These are phyloP conservation scores for Caenorhabditis panamensis DNA, from an alignment of 2,888 invertebrate species.

Conservation along the genomic window DNA sequence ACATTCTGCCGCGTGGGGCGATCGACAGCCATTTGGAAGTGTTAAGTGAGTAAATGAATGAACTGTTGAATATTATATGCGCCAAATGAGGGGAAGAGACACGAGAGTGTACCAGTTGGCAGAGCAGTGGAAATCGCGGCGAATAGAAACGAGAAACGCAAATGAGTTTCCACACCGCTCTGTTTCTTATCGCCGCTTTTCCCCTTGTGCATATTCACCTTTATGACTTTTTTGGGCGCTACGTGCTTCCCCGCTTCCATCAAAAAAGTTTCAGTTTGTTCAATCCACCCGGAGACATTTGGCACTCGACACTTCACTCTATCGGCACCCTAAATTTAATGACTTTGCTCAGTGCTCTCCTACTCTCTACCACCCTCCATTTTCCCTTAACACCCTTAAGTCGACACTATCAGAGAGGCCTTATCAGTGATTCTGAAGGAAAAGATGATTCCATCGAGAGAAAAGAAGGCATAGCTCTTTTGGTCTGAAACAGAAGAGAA, in stretches of 20 bases:
- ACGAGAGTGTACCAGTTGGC: conserved; percentile 34
- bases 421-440: conserved; percentile 39
- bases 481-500: conserved; percentile 13
- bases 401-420: conserved; percentile 20
- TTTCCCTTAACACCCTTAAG: conserved; percentile 41
- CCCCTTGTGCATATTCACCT: conserved; percentile 56
- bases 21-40: conserved; percentile 43
- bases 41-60: not conserved
- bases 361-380: not conserved
- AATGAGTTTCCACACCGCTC: conserved; percentile 62
- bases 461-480: not conserved
- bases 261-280: conserved; percentile 41
- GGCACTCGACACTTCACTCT: not conserved
- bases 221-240: conserved; percentile 60
- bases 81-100: not conserved
- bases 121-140: conserved; percentile 32
- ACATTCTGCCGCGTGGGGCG: conserved; percentile 28
- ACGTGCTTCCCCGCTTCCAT: conserved; percentile 47
- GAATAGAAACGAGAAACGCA: conserved; percentile 48
- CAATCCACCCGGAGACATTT: conserved; percentile 23
- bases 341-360: conserved; percentile 48
- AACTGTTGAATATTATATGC: conserved; percentile 2
- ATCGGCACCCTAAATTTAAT: conserved; percentile 39
- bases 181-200: conserved; percentile 56
- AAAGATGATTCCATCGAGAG: conserved; percentile 25